Evolutionary conservation across 2,888 invertebrate species (phyloP).

Genomic region (Drosophila seclusa): DNA sequence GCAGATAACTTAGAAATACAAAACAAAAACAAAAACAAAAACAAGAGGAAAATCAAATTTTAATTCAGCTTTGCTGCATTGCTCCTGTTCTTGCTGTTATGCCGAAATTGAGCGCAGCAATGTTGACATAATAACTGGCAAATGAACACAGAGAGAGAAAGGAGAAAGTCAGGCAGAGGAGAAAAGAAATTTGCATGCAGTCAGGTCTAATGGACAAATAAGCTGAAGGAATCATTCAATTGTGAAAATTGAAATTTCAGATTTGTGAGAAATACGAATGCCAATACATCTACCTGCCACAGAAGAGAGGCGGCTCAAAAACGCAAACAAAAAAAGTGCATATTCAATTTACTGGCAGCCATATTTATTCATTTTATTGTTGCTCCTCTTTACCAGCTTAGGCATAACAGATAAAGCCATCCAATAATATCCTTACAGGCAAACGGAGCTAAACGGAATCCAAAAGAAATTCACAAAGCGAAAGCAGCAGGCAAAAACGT

Average conservation of each 20-base stretch:
- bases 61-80: slow-evolving; percentile 6
- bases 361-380: slow-evolving; percentile 23
- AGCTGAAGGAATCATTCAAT: slow-evolving; percentile 56
- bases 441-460: slow-evolving; percentile 15
- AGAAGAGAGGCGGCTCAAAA: neutral
- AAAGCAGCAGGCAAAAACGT: slow-evolving; percentile 41
- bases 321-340: slow-evolving; percentile 28
- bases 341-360: slow-evolving; percentile 43
- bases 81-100: slow-evolving; percentile 21
- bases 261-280: slow-evolving; percentile 55
- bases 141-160: slow-evolving; percentile 37
- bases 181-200: slow-evolving; percentile 53
- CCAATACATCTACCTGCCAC: slow-evolving; percentile 15
- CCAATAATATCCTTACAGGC: slow-evolving; percentile 23
- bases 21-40: slow-evolving; percentile 3
- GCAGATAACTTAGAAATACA: neutral
- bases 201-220: slow-evolving; percentile 65
- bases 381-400: slow-evolving; percentile 4
- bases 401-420: slow-evolving; percentile 28
- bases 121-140: slow-evolving; percentile 37
- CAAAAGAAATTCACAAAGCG: slow-evolving; percentile 4
- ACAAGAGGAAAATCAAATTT: slow-evolving; percentile 31
- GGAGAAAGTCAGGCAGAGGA: neutral
- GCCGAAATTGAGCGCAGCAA: slow-evolving; percentile 47
- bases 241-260: slow-evolving; percentile 68